Base-by-base conservation (phyloP, 2,888 invertebrate genomes). In the Andrena trimmerana region DNA sequence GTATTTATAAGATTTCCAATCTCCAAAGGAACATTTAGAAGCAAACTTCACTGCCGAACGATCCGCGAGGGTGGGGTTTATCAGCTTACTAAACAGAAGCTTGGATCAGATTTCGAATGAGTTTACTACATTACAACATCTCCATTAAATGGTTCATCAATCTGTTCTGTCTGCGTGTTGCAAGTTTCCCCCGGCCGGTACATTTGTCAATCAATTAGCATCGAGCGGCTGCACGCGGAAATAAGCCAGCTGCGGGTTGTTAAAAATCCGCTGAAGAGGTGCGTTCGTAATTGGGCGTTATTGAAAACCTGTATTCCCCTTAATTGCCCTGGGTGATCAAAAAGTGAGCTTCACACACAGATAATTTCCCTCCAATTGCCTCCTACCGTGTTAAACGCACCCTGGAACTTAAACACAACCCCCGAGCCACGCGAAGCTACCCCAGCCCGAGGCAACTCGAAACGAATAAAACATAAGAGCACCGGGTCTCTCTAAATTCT, bases 141-240 rank as follows among this genome's bases (percentile, higher is more conserved):
- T 16, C 42, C 42, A 42, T 42, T 42, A 42, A 16, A 42, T 16
- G 42, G 13, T 16, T 16, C 42, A 42, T 16, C 42, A 42, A 42
- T 16, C 42, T 42, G 42, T 42, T 42, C 42, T 13, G 42, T 16
- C 42, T 42, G 5, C 42, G 42, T 16, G 42, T 5, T 42, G 42
- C 42, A 42, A 42, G 42, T 16, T 42, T 42, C 16, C 42, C 4
- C 42, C 42, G 42, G 4, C 13, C 16, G 16, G 4, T 16, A 48
- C n/a, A 75, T 52, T 29, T 63, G 10, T 10, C 24, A 52, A 33
- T 42, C 16, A 31, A 60, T 60, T 68, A 68, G 60, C 68, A 50
- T 20, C 33, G n/a, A 67, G 6, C 13, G 13, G 13, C 27, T 10
- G 36, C 13, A 2, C 29, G 16, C 6, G 16, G 7, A 68, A 68